Conservation (phyloP, 2,888 invertebrate species). For the Dasypogon diadema region DNA sequence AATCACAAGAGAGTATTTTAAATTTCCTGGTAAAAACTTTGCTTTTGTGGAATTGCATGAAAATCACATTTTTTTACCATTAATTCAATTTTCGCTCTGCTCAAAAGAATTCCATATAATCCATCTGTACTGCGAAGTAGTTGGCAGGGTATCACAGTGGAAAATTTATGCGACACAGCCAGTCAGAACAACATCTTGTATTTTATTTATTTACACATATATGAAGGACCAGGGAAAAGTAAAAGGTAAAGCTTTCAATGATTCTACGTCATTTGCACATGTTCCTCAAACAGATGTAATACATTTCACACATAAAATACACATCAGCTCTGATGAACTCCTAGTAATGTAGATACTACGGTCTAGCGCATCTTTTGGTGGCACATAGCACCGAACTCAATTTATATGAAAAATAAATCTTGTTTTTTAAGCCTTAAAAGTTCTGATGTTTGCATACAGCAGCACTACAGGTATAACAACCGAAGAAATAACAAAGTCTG, state of each 20-base stretch:
- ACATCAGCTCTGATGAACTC: background rate
- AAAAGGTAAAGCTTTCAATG: constrained; percentile 2
- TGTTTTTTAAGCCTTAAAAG: constrained; percentile 1
- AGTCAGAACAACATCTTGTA: constrained; percentile 24
- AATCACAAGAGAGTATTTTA: background rate
- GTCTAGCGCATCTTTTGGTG: background rate
- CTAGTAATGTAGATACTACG: too few species aligned
- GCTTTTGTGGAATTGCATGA: constrained; percentile 31
- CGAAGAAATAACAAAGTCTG: background rate
- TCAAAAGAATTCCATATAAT: constrained; percentile 43
- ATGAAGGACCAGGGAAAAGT: background rate
- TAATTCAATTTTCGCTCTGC: constrained; percentile 54
- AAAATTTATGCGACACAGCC: constrained; percentile 19
- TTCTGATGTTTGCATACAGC: constrained; percentile 2
- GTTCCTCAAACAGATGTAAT: background rate
- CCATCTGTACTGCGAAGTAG: background rate
- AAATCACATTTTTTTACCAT: constrained; percentile 51
- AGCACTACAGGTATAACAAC: background rate
- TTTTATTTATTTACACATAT: background rate
- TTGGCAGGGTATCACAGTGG: constrained; percentile 16
- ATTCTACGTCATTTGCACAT: constrained; percentile 36
- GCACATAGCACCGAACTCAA: background rate
- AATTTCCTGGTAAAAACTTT: background rate
- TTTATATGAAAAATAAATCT: constrained; percentile 43
- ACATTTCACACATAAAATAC: background rate